Evolutionary conservation across 2,113 vertebrate species (phyloP).

Genomic region (Chiloscyllium plagiosum): DNA sequence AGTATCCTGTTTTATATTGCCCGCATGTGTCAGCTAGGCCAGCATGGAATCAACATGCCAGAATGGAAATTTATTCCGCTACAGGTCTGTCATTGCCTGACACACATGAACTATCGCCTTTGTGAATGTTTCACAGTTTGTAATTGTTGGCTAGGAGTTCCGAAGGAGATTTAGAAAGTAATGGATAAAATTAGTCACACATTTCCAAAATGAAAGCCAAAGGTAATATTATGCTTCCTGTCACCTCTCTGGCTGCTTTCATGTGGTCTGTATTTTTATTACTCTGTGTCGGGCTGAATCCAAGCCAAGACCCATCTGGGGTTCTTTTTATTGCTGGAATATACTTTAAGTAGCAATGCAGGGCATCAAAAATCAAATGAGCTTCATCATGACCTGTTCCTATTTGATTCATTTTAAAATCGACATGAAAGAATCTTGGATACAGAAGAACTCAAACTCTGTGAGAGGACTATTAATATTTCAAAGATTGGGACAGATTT

Average conservation of each 20-base stretch:
- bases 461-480: not conserved
- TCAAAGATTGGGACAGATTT: not conserved
- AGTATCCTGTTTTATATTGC: constrained; percentile 4
- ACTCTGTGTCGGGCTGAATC: not conserved
- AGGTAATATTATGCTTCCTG: constrained; percentile 31
- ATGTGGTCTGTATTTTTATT: constrained; percentile 29
- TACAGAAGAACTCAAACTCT: too few species aligned
- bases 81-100: not conserved
- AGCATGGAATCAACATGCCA: not conserved
- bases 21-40: not conserved
- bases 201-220: constrained; percentile 33
- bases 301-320: not conserved
- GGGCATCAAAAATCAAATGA: not conserved
- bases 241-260: constrained; percentile 8
- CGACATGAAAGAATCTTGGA: not conserved
- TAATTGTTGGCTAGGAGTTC: constrained; percentile 22
- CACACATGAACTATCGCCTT: constrained; percentile 1
- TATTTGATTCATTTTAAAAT: not conserved
- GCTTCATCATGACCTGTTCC: not conserved
- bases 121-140: constrained; percentile 34
- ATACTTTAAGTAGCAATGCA: not conserved
- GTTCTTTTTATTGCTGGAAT: not conserved
- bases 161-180: constrained; percentile 33
- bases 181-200: constrained; percentile 34
- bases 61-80: not conserved